phyloP scores from a whole-genome alignment of 2,888 invertebrate genomes.

The Saturnia pavonia region DNA sequence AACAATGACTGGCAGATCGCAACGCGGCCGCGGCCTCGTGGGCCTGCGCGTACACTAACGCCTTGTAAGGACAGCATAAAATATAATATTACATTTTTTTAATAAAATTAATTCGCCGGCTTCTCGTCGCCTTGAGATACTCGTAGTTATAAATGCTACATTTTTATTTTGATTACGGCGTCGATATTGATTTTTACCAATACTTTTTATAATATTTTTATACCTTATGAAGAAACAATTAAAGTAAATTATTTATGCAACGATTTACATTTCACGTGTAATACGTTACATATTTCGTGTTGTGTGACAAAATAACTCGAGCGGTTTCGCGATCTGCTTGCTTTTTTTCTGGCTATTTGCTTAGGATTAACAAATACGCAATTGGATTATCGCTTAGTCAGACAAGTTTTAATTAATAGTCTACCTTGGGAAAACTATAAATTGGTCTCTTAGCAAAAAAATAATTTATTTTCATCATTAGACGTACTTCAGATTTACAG shows the following conservation, averaged over 20 bases:
- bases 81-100: conserved; percentile 7
- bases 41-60: conserved; percentile 2
- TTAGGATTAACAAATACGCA: neutral
- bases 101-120: neutral
- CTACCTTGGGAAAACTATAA: too few species aligned
- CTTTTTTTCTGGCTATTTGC: neutral
- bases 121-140: neutral
- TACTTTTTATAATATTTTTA: neutral
- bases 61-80: conserved; percentile 16
- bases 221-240: too few species aligned
- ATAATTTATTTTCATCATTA: too few species aligned
- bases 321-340: neutral
- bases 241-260: neutral
- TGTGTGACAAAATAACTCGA: neutral
- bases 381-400: neutral
- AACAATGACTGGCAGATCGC: conserved; percentile 7
- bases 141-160: neutral
- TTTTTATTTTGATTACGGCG: conserved; percentile 3
- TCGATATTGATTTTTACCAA: neutral
- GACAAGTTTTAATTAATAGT: too few species aligned
- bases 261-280: neutral
- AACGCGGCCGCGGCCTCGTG: neutral
- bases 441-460: too few species aligned
- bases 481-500: too few species aligned
- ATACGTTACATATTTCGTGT: neutral